Conservation (phyloP, 2,888 invertebrate genomes). For the Ctena decussata region DNA sequence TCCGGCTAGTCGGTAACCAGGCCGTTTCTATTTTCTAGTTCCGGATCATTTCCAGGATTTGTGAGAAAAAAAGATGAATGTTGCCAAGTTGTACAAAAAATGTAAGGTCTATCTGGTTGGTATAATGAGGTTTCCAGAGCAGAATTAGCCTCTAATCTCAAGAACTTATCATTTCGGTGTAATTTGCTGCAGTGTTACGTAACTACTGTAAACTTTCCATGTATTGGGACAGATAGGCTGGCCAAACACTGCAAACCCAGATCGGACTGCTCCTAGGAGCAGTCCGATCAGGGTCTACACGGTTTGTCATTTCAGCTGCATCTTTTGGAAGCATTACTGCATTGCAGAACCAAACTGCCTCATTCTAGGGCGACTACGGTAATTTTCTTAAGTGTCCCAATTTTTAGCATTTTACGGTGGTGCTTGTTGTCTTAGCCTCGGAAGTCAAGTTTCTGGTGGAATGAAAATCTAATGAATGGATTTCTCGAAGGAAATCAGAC, state of each 20-base stretch:
- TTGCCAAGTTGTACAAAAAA: conserved; percentile 1
- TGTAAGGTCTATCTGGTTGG: background rate
- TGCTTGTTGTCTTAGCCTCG: background rate
- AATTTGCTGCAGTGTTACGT: conserved; percentile 2
- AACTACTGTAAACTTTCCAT: no score
- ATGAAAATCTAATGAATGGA: conserved; percentile 1
- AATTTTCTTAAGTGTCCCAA: no score
- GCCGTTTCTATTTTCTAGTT: no score
- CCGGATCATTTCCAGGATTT: no score
- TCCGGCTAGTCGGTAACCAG: no score
- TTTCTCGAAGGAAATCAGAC: background rate
- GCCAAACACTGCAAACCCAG: background rate
- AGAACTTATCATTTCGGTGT: background rate
- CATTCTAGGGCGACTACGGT: no score
- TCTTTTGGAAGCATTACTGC: no score
- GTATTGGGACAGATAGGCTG: no score
- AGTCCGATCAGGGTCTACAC: background rate
- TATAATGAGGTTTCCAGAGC: background rate
- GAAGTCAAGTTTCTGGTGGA: background rate
- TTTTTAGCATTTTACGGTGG: no score
- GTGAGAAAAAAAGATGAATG: background rate
- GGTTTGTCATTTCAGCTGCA: background rate
- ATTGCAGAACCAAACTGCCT: no score
- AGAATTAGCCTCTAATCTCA: conserved; percentile 6
- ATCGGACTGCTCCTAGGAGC: background rate